Evolutionary conservation across 2,888 invertebrate species (phyloP), one percentile per base, ranked within the genome.

Genomic region (Drosophila differens): DNA sequence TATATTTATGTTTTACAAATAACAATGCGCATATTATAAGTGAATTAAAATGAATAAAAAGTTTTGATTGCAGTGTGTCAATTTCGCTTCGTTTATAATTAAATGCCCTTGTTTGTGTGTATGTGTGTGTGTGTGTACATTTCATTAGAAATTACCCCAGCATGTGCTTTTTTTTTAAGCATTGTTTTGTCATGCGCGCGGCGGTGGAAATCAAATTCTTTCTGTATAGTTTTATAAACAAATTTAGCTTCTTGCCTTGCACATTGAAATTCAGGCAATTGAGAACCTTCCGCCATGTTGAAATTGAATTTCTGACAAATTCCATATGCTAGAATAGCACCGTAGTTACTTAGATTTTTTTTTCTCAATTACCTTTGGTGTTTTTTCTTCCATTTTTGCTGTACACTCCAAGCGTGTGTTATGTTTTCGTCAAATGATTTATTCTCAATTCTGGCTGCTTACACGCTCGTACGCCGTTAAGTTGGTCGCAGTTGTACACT

Each of bases 111-210:
- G 37, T 19, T 16, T 19, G 14, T 44, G 35, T 0, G 37, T 7
- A 25, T 44, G 12, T 12, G 33, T 12, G 35, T 22, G n/a, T 28
- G n/a, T 51, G n/a, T 30, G 16, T 39, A 59, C 10, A 22, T 54
- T 47, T 32, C 10, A 51, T 35, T 47, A 51, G 6, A 33, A 49
- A 49, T 1, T 39, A 33, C 25, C 35, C 52, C 22, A 52, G 39
- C n/a, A 33, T 67, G 51, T 61, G 32, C 54, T 30, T 52, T 57
- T 51, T 39, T 41, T 19, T 6, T 6, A n/a, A 61, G 47, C 32
- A 49, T 35, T 79, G 63, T 62, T 64, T 79, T 83, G 91, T 79
- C 91, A 85, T 91, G 91, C 91, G 90, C 91, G 90, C 89, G 80
- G 19, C 32, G 58, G 39, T 35, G 41, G 12, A 4, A 41, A 58